Base-by-base conservation (phyloP, 1,140 invertebrate species). In the Drosophila ananassae region DNA sequence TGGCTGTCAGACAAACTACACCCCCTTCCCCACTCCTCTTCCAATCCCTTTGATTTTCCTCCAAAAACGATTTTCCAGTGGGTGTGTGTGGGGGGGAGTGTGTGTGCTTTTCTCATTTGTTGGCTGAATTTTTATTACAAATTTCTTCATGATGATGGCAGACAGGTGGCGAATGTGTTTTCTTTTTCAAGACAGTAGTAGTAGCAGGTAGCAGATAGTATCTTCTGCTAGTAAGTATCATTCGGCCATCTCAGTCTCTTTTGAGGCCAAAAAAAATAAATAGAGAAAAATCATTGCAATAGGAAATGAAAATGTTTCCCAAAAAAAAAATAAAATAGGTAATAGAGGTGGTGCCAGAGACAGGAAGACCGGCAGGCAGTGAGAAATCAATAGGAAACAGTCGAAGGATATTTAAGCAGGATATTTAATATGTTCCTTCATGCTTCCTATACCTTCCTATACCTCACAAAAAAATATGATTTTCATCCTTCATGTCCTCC, bases 41-140 rank as follows among this genome's bases (percentile, higher is more conserved):
- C 1, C 13, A 21, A 37, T 37, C 34, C 41, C 41, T 44, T 44
- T 44, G 41, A 44, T 44, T 44, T 34, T 10, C 34, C 34, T 10
- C 34, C 6, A 28, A 28, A 37, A 44, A 21, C 13, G 5, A 44
- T 21, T 12, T 13, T 32, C 13, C 41, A 17, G 2, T 44, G 47
- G 46, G 32, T 39, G n/a, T 39, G 44, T 47, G 30, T 55, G 47
- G 47, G n/a, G 34, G 44, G 51, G 37, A 50, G 60, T 39, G 55
- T 50, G 79, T 82, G 79, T 76, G 59, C 78, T 79, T 87, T 87
- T 87, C 83, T 87, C 82, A 87, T 87, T 87, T 89, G 83, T 83
- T 89, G 72, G 72, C 60, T 89, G 83, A 87, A 87, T 87, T 87
- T 87, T 87, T 87, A 87, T 87, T 87, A 87, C 83, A 87, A 87